Base-by-base conservation (phyloP, 1,140 invertebrate genomes). In the Lepidurus packardi region DNA sequence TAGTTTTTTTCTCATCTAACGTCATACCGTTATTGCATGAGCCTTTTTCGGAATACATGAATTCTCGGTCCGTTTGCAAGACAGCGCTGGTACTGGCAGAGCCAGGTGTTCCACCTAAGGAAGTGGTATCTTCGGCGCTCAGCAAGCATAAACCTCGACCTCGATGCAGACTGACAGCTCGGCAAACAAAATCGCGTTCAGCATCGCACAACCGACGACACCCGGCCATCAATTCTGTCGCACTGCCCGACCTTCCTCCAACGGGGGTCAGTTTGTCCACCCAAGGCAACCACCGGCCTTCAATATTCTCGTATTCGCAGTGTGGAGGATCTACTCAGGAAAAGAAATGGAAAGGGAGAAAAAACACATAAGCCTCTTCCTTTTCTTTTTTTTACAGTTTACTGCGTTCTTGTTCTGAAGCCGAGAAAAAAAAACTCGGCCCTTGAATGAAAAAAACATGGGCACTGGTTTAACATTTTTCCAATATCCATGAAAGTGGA, bases 1-100 rank as follows among this genome's bases (percentile, higher is more conserved):
- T 7, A 43, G 43, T 75, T 13, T 21, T 24, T 16, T 21, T 16
- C 3, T 9, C 34, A n/a, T 42, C 16, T 43, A 75, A 42, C 43
- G 21, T 79, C 80, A 80, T 81, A 88, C 87, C 86, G 81, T 87
- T 87, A 77, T 86, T 87, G 81, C 87, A 88, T 73, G 83, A 83
- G 43, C 84, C 85, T 77, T 84, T 85, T 80, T 88, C 87, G 41
- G 85, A 84, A 82, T 86, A 88, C 77, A 87, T 84, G 73, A 85
- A 87, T 78, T 85, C 84, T 1, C 83, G 79, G 78, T 86, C 85
- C 2, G 81, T 80, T 44, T 85, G 81, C 4, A 86, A 80, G 6
- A 83, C 83, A 13, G 53, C 16, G 13, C 53, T 65, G 16, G 53
- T 65, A 65, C 53, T 16, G 45, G 80, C 80, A 44, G 77, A 65